These are phyloP conservation scores for Podarcis lilfordi DNA, from an alignment of 2,797 vertebrate genomes.

Conservation along the genomic window DNA sequence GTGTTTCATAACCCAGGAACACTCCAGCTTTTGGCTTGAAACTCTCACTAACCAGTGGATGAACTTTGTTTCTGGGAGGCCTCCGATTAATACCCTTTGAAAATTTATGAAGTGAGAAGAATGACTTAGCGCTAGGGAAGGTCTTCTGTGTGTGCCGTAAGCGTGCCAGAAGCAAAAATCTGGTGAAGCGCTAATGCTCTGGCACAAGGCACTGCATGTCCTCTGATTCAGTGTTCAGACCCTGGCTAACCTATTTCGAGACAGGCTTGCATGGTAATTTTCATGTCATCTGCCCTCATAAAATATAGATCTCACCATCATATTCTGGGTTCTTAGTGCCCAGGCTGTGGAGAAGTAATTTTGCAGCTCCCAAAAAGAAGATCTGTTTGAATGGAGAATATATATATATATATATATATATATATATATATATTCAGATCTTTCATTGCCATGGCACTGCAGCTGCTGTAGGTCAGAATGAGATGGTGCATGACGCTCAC, in stretches of 20 bases:
- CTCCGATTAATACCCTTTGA: slow-evolving; percentile 50
- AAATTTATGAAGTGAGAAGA: slow-evolving; percentile 60
- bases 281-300: slow-evolving; percentile 42
- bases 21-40: slow-evolving; percentile 50
- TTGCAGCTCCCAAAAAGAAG: slow-evolving; percentile 31
- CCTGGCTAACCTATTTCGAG: slow-evolving; percentile 16
- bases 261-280: slow-evolving; percentile 3
- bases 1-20: slow-evolving; percentile 51
- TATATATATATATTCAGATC: background rate
- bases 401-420: no score
- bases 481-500: background rate
- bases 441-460: background rate
- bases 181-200: slow-evolving; percentile 44
- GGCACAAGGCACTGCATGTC: slow-evolving; percentile 31
- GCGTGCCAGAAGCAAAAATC: slow-evolving; percentile 41
- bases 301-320: slow-evolving; percentile 26
- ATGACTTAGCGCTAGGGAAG: slow-evolving; percentile 39
- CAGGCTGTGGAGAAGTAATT: slow-evolving; percentile 8
- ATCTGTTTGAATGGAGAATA: background rate
- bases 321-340: slow-evolving; percentile 7
- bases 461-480: background rate
- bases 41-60: slow-evolving; percentile 56
- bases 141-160: slow-evolving; percentile 42
- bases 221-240: slow-evolving; percentile 38
- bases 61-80: slow-evolving; percentile 52